Conservation (phyloP, 2,888 invertebrate genomes). For the Ephialtes manifestator region DNA sequence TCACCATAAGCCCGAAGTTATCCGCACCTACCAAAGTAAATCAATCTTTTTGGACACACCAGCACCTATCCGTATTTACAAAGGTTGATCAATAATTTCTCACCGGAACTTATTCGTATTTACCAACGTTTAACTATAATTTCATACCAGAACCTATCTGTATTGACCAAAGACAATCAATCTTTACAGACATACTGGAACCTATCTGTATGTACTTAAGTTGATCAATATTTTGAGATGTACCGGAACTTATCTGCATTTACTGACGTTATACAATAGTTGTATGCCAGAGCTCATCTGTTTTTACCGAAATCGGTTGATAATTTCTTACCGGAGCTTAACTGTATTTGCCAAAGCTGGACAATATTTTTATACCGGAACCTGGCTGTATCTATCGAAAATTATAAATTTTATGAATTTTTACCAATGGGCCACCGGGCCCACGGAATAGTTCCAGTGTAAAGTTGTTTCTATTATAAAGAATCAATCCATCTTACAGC, state of each 20-base stretch:
- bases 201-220: background rate
- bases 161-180: too few relatives aligned
- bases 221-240: too few relatives aligned
- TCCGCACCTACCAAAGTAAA: constrained; percentile 4
- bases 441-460: background rate
- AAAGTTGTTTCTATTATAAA: background rate
- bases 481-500: background rate
- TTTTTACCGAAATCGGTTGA: background rate
- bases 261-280: too few relatives aligned
- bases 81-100: background rate
- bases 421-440: background rate
- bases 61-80: background rate
- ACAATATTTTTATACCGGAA: background rate
- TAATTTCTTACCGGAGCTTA: constrained; percentile 4
- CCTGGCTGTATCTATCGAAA: background rate
- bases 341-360: background rate
- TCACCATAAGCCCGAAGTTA: constrained; percentile 1
- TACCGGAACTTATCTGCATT: too few relatives aligned
- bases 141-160: too few relatives aligned
- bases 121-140: background rate
- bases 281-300: too few relatives aligned
- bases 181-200: background rate
- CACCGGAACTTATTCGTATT: constrained; percentile 1
- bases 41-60: background rate
- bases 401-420: background rate